phyloP scores from a whole-genome alignment of 2,113 vertebrate genomes.

The Cygnus atratus region DNA sequence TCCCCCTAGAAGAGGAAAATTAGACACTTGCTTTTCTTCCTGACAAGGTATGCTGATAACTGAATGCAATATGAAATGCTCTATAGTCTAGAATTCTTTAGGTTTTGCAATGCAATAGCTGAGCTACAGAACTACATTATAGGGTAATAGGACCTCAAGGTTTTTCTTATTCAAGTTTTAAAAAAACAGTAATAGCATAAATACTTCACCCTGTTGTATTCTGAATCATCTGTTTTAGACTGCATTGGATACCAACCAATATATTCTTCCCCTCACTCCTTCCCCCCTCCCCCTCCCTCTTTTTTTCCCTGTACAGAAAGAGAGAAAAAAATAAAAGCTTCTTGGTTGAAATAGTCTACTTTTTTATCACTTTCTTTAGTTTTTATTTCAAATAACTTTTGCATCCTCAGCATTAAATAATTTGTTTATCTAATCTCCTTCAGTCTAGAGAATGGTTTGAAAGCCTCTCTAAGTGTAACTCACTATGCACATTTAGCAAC shows the following conservation, averaged over 20 bases:
- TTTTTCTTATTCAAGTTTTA: not conserved
- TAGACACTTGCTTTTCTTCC: not conserved
- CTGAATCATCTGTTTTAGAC: not conserved
- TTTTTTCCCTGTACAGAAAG: not conserved
- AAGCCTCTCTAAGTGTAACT: not conserved
- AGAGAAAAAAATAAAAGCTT: not conserved
- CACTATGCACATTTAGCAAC: not conserved
- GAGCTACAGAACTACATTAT: not conserved
- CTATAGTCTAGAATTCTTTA: not conserved
- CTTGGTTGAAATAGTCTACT: not conserved
- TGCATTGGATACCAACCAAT: not conserved
- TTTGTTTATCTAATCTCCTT: not conserved
- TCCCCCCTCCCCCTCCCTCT: not conserved
- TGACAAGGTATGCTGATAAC: not conserved
- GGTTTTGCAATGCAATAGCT: not conserved
- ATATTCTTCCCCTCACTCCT: not conserved
- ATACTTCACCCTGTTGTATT: not conserved
- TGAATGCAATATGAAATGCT: not conserved
- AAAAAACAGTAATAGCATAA: not conserved
- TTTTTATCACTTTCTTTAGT: not conserved
- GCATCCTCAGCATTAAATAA: not conserved
- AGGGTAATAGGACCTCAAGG: not conserved
- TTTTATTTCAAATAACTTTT: not conserved
- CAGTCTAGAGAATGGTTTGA: too few relatives aligned
- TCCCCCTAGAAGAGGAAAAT: not conserved